Conservation (phyloP, 2,113 vertebrate genomes). For the Seriola aureovittata region DNA sequence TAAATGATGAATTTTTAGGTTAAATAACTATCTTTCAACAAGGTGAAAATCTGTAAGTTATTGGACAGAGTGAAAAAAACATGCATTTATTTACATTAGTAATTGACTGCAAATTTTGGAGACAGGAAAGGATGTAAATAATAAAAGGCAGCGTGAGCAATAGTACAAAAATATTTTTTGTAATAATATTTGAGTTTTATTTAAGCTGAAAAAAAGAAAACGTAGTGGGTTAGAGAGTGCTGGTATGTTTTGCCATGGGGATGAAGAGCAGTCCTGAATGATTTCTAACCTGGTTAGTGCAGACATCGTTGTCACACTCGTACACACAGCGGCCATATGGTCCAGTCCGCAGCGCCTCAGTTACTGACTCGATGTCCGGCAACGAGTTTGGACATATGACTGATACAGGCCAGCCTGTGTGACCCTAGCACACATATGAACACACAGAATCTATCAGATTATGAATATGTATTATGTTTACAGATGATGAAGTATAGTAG, state of each 20-base stretch:
- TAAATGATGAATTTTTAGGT: not conserved
- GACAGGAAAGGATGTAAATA: not conserved
- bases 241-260: not conserved
- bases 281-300: slow-evolving; percentile 86
- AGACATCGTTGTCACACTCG: slow-evolving; percentile 90
- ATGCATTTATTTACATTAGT: not conserved
- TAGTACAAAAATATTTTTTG: not conserved
- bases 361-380: slow-evolving; percentile 87
- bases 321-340: slow-evolving; percentile 90
- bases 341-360: slow-evolving; percentile 82
- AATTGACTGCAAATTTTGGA: no score
- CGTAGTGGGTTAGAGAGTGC: no score
- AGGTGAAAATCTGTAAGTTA: not conserved
- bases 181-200: not conserved
- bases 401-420: slow-evolving; percentile 85
- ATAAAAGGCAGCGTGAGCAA: not conserved
- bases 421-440: slow-evolving; percentile 71
- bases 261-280: not conserved
- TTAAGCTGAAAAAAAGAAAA: not conserved
- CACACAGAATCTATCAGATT: not conserved
- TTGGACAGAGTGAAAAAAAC: not conserved
- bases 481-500: not conserved
- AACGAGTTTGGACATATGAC: slow-evolving; percentile 82
- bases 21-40: not conserved
- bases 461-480: not conserved